Percentiles rank a stretch among this genome's conserved stretches.
These are phyloP conservation scores for Bicyclus anynana DNA, from an alignment of 1,140 invertebrate species.

Conservation along the genomic window DNA sequence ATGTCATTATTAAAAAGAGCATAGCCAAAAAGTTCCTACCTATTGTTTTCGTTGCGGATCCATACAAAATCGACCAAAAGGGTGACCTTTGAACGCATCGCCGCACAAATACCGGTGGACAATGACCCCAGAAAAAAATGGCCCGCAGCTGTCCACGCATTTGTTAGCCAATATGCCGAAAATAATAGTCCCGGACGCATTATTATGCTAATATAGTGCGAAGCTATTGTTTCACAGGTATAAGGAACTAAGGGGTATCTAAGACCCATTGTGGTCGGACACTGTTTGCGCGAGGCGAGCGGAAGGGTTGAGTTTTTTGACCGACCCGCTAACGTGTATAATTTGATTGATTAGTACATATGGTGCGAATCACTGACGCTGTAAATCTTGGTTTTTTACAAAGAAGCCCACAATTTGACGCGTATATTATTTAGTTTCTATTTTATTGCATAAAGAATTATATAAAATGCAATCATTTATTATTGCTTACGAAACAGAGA, in stretches of 20 bases:
- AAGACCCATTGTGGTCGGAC: constrained; percentile 40
- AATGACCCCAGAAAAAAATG: constrained; percentile 60
- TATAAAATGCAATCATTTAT: no score
- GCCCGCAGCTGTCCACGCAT: constrained; percentile 59
- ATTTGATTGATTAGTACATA: constrained; percentile 61
- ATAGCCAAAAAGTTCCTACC: constrained; percentile 9
- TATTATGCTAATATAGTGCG: constrained; percentile 66
- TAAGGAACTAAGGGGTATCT: constrained; percentile 44
- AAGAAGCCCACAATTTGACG: no score
- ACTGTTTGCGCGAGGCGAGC: constrained; percentile 34
- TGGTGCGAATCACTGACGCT: constrained; percentile 23
- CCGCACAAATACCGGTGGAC: constrained; percentile 46
- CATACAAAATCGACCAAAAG: constrained; percentile 23
- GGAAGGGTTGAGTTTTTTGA: constrained; percentile 52
- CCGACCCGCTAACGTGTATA: constrained; percentile 49
- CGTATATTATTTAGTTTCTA: no score
- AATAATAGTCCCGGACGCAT: constrained; percentile 61
- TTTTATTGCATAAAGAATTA: no score
- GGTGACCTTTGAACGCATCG: constrained; percentile 31
- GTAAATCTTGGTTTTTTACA: constrained; percentile 14
- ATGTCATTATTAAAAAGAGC: constrained; percentile 1
- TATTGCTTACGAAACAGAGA: no score
- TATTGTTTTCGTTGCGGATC: constrained; percentile 16
- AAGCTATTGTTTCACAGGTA: constrained; percentile 69
- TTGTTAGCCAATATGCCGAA: constrained; percentile 60